phyloP scores from a whole-genome alignment of 2,888 invertebrate species.

The Ptychoptera contaminata region DNA sequence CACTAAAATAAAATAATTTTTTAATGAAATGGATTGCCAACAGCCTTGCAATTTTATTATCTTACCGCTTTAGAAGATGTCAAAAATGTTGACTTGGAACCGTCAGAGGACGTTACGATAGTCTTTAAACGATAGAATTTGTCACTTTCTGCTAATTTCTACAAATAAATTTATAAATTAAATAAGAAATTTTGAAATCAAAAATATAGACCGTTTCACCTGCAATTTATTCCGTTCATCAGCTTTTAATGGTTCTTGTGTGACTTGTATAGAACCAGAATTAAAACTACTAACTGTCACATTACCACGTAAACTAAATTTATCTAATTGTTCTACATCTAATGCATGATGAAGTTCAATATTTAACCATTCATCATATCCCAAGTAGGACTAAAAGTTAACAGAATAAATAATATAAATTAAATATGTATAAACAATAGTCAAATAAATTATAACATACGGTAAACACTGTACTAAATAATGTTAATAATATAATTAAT shows the following conservation, averaged over 20 bases:
- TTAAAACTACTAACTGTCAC: constrained; percentile 54
- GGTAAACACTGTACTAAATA: too few species aligned
- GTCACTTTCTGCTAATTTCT: constrained; percentile 48
- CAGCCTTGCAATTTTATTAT: background rate
- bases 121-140: constrained; percentile 62
- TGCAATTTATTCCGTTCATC: constrained; percentile 40
- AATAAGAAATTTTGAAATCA: background rate
- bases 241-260: constrained; percentile 41
- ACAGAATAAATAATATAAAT: background rate
- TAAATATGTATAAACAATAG: too few species aligned
- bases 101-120: constrained; percentile 49
- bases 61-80: constrained; percentile 66
- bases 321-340: constrained; percentile 34
- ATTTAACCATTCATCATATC: constrained; percentile 59
- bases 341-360: constrained; percentile 55
- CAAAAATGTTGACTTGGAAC: constrained; percentile 47
- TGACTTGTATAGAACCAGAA: constrained; percentile 43
- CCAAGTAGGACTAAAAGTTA: background rate
- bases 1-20: constrained; percentile 34
- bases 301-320: constrained; percentile 49
- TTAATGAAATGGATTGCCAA: background rate
- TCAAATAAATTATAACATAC: too few species aligned
- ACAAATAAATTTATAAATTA: constrained; percentile 8
- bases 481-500: too few species aligned
- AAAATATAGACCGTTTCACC: constrained; percentile 23